A percentile compares a stretch with the other conserved stretches of the same genome.
Evolutionary conservation across 2,113 vertebrate species (phyloP).

Genomic region (Aplodontia rufa): DNA sequence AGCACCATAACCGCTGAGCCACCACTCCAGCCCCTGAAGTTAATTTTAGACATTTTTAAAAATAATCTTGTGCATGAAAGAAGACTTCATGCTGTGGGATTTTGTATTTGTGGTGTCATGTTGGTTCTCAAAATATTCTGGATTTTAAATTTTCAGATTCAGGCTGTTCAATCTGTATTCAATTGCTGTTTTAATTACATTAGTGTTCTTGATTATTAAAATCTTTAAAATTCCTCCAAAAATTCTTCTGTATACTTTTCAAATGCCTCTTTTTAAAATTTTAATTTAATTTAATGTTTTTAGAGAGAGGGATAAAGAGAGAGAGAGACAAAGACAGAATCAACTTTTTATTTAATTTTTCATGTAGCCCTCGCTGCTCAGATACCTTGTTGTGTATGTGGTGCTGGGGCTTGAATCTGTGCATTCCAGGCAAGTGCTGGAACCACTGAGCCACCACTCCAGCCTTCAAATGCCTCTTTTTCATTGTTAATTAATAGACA

Average conservation of each 20-base stretch:
- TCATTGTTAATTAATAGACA: background rate
- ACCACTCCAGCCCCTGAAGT: too few species aligned
- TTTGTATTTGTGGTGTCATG: background rate
- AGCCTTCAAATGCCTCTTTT: background rate
- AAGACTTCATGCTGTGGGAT: background rate
- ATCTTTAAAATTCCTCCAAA: constrained; percentile 11
- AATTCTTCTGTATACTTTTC: background rate
- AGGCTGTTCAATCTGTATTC: background rate
- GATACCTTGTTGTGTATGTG: too few species aligned
- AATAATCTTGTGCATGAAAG: background rate
- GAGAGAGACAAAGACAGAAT: too few species aligned
- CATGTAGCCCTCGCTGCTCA: too few species aligned
- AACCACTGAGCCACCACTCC: too few species aligned
- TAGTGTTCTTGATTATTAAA: constrained; percentile 9
- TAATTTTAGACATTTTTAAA: background rate
- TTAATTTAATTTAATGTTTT: too few species aligned
- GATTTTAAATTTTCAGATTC: background rate
- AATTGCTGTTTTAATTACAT: background rate
- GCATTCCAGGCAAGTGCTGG: too few species aligned
- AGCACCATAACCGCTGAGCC: too few species aligned
- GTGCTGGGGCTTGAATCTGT: too few species aligned
- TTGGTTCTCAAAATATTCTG: background rate
- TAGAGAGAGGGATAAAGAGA: too few species aligned
- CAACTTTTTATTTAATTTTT: too few species aligned
- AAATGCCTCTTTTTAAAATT: background rate